These are phyloP conservation scores for Eutolmus rufibarbis DNA, from an alignment of 2,888 invertebrate genomes.

Conservation along the genomic window DNA sequence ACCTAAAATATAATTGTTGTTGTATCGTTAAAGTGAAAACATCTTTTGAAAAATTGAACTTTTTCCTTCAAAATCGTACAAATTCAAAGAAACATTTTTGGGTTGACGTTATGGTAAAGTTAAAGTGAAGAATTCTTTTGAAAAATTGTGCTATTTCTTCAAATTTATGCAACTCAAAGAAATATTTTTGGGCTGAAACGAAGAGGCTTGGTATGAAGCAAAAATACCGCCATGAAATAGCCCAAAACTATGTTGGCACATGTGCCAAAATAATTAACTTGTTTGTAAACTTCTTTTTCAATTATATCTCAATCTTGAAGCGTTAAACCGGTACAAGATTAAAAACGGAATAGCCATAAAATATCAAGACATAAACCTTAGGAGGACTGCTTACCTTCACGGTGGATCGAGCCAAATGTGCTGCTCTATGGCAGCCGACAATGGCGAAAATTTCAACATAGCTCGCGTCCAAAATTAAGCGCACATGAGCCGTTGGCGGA, in stretches of 20 bases:
- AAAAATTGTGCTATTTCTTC: too few relatives aligned
- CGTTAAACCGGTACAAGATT: background rate
- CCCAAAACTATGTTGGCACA: background rate
- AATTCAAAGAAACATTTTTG: too few relatives aligned
- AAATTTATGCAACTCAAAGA: too few relatives aligned
- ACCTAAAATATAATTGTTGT: too few relatives aligned
- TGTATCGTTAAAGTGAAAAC: too few relatives aligned
- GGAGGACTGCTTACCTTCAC: background rate
- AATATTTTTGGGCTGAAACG: too few relatives aligned
- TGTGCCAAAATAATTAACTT: background rate
- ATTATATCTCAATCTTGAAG: background rate
- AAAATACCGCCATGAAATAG: background rate
- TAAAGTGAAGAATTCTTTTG: too few relatives aligned
- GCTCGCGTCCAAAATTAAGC: background rate
- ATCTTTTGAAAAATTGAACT: too few relatives aligned
- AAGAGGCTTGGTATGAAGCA: too few relatives aligned
- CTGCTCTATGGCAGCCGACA: background rate
- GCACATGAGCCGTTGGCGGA: background rate
- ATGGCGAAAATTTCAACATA: background rate
- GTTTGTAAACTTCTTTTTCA: background rate
- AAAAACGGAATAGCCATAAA: background rate
- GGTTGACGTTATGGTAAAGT: too few relatives aligned
- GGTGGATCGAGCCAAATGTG: background rate
- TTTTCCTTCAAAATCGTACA: too few relatives aligned
- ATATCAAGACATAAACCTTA: background rate